Conservation (phyloP, 2,888 invertebrate genomes). For the Therioaphis trifolii region DNA sequence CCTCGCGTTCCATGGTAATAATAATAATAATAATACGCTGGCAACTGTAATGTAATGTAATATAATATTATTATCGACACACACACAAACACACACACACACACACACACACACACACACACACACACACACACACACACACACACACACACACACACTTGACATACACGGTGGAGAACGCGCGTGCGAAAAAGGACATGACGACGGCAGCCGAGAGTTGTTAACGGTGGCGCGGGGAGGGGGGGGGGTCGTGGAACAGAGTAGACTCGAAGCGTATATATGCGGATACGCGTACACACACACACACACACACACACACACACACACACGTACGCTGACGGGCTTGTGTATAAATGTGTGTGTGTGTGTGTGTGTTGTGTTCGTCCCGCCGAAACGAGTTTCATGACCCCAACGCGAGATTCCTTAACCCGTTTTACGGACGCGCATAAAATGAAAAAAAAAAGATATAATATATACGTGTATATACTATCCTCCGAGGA, state of each 20-base stretch:
- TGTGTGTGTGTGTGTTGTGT: not conserved
- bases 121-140: too few species aligned
- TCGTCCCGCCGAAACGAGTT: slow-evolving; percentile 54
- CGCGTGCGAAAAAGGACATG: slow-evolving; percentile 2
- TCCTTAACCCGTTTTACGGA: slow-evolving; percentile 58
- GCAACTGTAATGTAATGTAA: not conserved
- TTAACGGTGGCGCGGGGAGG: not conserved
- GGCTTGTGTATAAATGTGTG: not conserved
- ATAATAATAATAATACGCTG: not conserved
- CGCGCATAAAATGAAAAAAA: not conserved
- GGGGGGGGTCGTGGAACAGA: not conserved
- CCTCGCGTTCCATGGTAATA: not conserved
- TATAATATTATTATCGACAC: slow-evolving; percentile 16
- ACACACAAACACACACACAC: not conserved
- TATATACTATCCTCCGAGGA: not conserved
- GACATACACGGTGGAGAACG: too few species aligned
- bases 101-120: not conserved
- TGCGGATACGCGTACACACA: not conserved
- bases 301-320: too few species aligned
- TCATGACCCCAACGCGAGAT: slow-evolving; percentile 60
- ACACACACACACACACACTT: too few species aligned
- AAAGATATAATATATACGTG: not conserved
- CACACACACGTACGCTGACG: not conserved
- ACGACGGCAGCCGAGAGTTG: not conserved
- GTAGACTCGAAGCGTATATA: not conserved